Evolutionary conservation across 2,888 invertebrate species (phyloP).

Genomic region (Ptychoptera contaminata): DNA sequence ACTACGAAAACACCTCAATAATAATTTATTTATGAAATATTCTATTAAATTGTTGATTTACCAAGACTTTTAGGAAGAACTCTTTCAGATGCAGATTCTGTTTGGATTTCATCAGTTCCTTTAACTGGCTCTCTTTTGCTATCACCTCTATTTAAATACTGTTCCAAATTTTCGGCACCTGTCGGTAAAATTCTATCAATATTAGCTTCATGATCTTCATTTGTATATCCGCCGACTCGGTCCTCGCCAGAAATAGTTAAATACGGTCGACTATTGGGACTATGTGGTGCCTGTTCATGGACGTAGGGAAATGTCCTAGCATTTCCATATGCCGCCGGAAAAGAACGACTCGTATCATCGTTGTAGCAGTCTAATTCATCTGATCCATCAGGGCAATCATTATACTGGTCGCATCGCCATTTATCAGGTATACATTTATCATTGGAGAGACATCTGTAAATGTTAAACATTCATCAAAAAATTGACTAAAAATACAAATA

Average conservation of each 20-base stretch:
- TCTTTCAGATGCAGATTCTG: conserved; percentile 11
- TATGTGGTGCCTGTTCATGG: conserved; percentile 23
- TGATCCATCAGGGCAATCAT: conserved; percentile 44
- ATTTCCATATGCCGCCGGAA: conserved; percentile 16
- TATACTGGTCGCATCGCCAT: conserved; percentile 43
- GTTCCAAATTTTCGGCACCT: conserved; percentile 11
- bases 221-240: conserved; percentile 6
- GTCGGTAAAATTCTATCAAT: conserved; percentile 10
- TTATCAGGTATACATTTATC: conserved; percentile 39
- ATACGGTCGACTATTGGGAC: conserved; percentile 17
- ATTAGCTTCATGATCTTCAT: conserved; percentile 6
- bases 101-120: conserved; percentile 10
- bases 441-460: conserved; percentile 27
- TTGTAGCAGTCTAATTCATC: conserved; percentile 41
- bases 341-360: conserved; percentile 19
- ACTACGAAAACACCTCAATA: conserved; percentile 19
- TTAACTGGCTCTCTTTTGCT: conserved; percentile 5
- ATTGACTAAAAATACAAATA: not conserved
- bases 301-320: conserved; percentile 25
- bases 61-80: conserved; percentile 11
- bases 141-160: conserved; percentile 15
- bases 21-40: too few species aligned
- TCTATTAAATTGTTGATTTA: not conserved
- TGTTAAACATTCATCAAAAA: conserved; percentile 1
- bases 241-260: conserved; percentile 17